Evolutionary conservation across 2,888 invertebrate genomes (phyloP).

Genomic region (Hirtodrosophila trivittata): DNA sequence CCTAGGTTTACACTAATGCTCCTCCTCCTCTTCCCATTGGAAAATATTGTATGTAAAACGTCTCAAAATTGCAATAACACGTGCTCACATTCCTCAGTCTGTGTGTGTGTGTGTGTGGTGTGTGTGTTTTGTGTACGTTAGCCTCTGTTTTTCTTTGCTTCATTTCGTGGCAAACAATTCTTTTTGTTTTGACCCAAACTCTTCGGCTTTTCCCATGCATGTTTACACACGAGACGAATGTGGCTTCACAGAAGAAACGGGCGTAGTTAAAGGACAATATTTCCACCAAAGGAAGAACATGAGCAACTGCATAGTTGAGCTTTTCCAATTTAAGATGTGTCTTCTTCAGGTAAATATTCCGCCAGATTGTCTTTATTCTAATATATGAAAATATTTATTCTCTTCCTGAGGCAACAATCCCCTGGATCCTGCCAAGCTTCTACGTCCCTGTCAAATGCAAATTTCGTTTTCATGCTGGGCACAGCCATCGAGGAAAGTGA

Average conservation of each 20-base stretch:
- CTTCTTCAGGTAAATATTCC: no score
- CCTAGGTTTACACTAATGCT: constrained; percentile 15
- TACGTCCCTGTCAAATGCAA: constrained; percentile 73
- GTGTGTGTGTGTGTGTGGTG: constrained; percentile 1
- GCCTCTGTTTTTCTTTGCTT: constrained; percentile 22
- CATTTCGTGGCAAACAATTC: constrained; percentile 39
- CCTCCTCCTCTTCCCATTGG: constrained; percentile 14
- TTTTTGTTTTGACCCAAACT: constrained; percentile 24
- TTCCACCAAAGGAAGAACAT: no score
- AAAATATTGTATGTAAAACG: constrained; percentile 44
- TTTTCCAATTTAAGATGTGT: no score
- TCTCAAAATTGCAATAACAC: constrained; percentile 61
- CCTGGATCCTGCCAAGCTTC: constrained; percentile 22
- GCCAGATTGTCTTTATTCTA: constrained; percentile 25
- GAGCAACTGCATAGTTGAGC: no score
- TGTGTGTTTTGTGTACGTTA: constrained; percentile 7
- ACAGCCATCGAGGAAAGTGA: constrained; percentile 16
- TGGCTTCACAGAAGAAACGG: constrained; percentile 15
- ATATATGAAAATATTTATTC: constrained; percentile 38
- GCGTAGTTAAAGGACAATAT: constrained; percentile 17
- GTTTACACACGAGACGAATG: constrained; percentile 60
- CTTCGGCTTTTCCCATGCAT: constrained; percentile 44
- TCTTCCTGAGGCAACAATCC: constrained; percentile 6
- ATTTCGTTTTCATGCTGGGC: constrained; percentile 65
- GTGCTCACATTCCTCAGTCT: constrained; percentile 31